A percentile compares a stretch with the other conserved stretches of the same genome.
Conservation (phyloP, 2,888 invertebrate species). For the Pegoplata infirma region DNA sequence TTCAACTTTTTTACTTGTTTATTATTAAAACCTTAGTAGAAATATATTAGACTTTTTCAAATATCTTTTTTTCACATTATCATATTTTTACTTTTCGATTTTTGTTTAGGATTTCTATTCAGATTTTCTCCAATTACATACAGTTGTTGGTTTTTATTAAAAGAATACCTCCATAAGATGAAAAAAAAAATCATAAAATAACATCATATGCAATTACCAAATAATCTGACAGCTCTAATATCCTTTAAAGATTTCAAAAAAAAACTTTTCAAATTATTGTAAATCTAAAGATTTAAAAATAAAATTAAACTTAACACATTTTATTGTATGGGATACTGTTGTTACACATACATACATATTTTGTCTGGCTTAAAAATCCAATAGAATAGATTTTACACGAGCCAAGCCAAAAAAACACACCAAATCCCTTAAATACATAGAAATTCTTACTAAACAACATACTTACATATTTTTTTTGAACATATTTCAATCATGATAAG, state of each 20-base stretch:
- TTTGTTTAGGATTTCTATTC: no score
- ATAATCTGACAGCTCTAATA: constrained; percentile 30
- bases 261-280: constrained; percentile 22
- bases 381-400: no score
- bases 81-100: no score
- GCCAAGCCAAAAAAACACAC: not conserved
- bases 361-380: no score
- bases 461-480: not conserved
- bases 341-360: no score
- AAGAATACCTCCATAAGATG: not conserved
- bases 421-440: not conserved
- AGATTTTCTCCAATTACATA: no score
- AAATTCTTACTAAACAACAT: not conserved
- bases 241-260: not conserved
- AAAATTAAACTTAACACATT: constrained; percentile 30
- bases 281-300: not conserved
- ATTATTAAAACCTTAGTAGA: no score
- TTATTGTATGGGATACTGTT: not conserved
- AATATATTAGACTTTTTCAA: no score
- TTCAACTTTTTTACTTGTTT: no score
- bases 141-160: no score
- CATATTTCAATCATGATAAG: constrained; percentile 54
- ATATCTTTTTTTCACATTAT: no score
- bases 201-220: constrained; percentile 32
- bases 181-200: not conserved